Conservation (phyloP, 2,797 vertebrate genomes). For the Siniperca undulata region DNA sequence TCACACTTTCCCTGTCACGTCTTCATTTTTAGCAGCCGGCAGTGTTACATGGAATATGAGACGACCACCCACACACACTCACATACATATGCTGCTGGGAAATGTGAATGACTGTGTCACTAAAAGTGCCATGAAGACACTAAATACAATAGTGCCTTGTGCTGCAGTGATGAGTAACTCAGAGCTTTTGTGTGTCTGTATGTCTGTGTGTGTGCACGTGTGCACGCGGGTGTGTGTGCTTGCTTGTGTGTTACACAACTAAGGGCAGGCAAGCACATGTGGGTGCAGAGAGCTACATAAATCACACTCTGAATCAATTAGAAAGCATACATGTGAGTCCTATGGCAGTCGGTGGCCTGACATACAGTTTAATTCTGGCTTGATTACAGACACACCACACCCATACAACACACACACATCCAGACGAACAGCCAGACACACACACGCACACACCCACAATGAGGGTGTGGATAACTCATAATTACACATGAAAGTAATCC, state of each 20-base stretch:
- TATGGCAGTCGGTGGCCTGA: conserved; percentile 27
- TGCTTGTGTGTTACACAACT: conserved; percentile 39
- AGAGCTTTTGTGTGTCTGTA: conserved; percentile 16
- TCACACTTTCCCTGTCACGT: conserved; percentile 80
- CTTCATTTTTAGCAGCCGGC: conserved; percentile 82
- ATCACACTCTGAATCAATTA: conserved; percentile 71
- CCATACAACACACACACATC: conserved; percentile 34
- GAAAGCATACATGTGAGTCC: conserved; percentile 64
- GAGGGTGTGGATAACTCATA: conserved; percentile 52
- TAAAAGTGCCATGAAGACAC: conserved; percentile 63
- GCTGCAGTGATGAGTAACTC: conserved; percentile 66
- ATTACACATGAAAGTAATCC: conserved; percentile 58
- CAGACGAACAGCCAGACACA: conserved; percentile 24
- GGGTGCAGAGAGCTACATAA: conserved; percentile 50
- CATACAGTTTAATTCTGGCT: conserved; percentile 38
- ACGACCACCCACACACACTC: conserved; percentile 70
- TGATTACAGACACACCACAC: conserved; percentile 63
- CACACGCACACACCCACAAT: conserved; percentile 21
- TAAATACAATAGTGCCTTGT: conserved; percentile 74
- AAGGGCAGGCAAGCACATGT: conserved; percentile 48
- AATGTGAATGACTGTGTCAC: conserved; percentile 77
- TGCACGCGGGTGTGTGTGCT: neutral
- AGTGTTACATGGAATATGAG: conserved; percentile 74
- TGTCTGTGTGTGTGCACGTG: neutral
- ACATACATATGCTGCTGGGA: conserved; percentile 65